Conservation (phyloP, 2,113 vertebrate species). For the Empidonax traillii region DNA sequence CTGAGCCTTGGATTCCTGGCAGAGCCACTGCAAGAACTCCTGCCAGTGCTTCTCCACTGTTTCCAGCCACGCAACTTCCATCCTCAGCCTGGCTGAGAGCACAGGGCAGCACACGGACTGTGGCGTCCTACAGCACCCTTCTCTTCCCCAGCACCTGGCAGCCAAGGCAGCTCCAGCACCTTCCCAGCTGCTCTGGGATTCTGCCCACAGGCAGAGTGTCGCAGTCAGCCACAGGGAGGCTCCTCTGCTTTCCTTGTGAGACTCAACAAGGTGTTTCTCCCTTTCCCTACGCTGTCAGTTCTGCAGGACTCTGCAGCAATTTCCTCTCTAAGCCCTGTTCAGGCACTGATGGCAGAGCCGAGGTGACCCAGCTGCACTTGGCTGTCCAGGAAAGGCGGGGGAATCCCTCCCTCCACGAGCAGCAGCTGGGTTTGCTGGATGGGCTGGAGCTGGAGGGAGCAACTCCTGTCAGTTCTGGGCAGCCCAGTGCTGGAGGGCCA, state of each 20-base stretch:
- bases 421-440: accelerated
- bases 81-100: no score
- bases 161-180: no score
- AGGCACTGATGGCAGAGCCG: accelerated
- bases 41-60: no score
- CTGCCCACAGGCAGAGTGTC: accelerated
- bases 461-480: background rate
- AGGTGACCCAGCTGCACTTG: background rate
- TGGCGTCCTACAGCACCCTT: background rate
- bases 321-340: no score
- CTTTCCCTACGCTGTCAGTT: accelerated
- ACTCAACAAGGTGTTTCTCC: accelerated
- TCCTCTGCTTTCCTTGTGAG: no score
- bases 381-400: no score
- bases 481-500: background rate
- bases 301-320: background rate
- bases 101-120: accelerated
- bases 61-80: accelerated
- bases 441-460: background rate
- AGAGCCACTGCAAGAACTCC: background rate
- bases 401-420: accelerated
- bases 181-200: background rate
- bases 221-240: no score
- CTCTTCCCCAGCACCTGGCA: background rate
- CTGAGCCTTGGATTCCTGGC: background rate